phyloP scores from a whole-genome alignment of 2,888 invertebrate species.

The Oscheius sp. region DNA sequence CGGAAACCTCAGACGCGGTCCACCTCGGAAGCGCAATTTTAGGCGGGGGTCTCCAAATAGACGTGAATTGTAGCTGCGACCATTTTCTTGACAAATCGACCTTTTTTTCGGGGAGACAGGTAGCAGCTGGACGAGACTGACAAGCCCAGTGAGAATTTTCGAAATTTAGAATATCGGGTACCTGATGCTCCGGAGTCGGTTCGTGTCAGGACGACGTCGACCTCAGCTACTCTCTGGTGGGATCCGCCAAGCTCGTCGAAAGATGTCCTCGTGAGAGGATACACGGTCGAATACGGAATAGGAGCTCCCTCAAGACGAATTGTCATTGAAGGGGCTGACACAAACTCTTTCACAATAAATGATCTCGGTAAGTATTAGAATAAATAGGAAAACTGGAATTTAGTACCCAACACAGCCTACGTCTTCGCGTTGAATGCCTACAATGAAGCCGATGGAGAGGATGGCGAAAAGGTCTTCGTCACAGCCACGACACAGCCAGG shows the following conservation, averaged over 20 bases:
- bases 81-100: neutral
- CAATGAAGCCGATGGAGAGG: constrained; percentile 72
- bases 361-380: constrained; percentile 53
- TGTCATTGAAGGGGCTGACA: constrained; percentile 68
- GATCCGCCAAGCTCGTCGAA: constrained; percentile 64
- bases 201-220: constrained; percentile 57
- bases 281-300: constrained; percentile 70
- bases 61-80: neutral
- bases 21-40: constrained; percentile 25
- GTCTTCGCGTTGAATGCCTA: constrained; percentile 71
- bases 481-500: constrained; percentile 54
- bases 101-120: neutral
- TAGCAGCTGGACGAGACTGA: neutral
- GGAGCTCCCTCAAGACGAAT: constrained; percentile 65
- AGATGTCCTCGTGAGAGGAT: constrained; percentile 68
- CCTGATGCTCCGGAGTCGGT: constrained; percentile 71
- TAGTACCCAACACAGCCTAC: constrained; percentile 65
- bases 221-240: constrained; percentile 70
- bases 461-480: constrained; percentile 64
- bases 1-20: constrained; percentile 19
- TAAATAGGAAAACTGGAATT: neutral
- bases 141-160: neutral
- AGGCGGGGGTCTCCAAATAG: neutral
- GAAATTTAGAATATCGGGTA: constrained; percentile 62
- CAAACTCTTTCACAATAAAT: constrained; percentile 65